Evolutionary conservation across 2,797 vertebrate genomes (phyloP), one percentile per base, ranked within the genome.

Genomic region (Epinephelus malabaricus): DNA sequence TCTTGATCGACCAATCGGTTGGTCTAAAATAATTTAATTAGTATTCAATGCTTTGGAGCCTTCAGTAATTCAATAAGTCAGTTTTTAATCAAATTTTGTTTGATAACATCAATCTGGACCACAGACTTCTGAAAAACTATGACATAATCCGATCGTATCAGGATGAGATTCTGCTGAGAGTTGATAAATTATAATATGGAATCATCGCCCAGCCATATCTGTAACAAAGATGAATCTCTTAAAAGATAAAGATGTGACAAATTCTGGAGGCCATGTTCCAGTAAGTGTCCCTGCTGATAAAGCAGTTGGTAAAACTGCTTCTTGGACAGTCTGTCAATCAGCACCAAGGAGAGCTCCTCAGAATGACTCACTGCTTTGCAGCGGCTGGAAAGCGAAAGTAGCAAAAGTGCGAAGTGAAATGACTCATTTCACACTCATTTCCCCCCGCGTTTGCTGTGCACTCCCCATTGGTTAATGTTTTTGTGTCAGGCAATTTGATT

Each of bases 291-390:
- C 38, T 85, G 86, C 79, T 84, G 75, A 86, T 77, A 6, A 73
- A 82, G 89, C 84, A 81, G 46, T 23, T 78, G 72, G 47, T 50
- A 46, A 84, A 87, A 45, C 30, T 69, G 74, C 79, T 72, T 84
- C 74, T 80, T 60, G 73, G 81, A 78, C 75, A 38, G 53, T 46
- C 77, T 83, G 84, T 87, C 88, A 80, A 80, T 90, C 93, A 94
- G 84, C 73, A 86, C 79, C 76, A 66, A 76, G 88, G 79, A 93
- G 90, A 88, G 91, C 88, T 82, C 86, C 85, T 74, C 68, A 13
- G 18, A 84, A 64, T 92, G 92, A 94, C 85, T 92, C 91, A 93
- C 76, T 64, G 69, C 83, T 78, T 80, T 88, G 85, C 84, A 81
- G 68, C 11, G 27, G 61, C 60, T 25, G 38, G 45, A 84, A 76